A percentile compares a stretch with the other conserved stretches of the same genome.
Evolutionary conservation across 2,888 invertebrate genomes (phyloP).

Genomic region (Alentia gelatinosa): DNA sequence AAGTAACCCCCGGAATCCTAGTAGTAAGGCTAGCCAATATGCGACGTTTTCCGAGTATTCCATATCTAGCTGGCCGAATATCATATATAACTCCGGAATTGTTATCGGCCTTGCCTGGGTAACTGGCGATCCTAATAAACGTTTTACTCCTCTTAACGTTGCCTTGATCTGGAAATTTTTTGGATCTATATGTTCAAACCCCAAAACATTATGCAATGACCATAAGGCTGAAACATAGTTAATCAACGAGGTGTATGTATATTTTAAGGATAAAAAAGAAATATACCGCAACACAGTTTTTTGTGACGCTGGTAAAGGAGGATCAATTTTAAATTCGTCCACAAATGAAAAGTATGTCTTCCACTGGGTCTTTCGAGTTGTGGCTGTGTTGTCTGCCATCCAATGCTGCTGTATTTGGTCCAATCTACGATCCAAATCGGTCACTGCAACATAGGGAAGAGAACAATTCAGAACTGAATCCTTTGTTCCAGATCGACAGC

Average conservation of each 20-base stretch:
- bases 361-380: background rate
- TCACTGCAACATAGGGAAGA: background rate
- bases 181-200: background rate
- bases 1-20: background rate
- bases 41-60: background rate
- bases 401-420: background rate
- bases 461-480: background rate
- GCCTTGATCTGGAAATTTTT: background rate
- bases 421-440: background rate
- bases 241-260: background rate
- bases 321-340: background rate
- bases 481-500: background rate
- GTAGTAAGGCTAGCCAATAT: background rate
- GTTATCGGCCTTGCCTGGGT: background rate
- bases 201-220: background rate
- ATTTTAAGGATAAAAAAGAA: background rate
- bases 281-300: background rate
- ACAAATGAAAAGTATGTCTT: background rate
- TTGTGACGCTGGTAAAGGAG: background rate
- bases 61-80: background rate
- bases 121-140: background rate
- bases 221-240: background rate
- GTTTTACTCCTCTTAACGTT: background rate
- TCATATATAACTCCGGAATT: background rate
- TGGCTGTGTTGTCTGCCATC: background rate